These are phyloP conservation scores for Mesitornis unicolor DNA, from an alignment of 2,113 vertebrate genomes.

Conservation along the genomic window DNA sequence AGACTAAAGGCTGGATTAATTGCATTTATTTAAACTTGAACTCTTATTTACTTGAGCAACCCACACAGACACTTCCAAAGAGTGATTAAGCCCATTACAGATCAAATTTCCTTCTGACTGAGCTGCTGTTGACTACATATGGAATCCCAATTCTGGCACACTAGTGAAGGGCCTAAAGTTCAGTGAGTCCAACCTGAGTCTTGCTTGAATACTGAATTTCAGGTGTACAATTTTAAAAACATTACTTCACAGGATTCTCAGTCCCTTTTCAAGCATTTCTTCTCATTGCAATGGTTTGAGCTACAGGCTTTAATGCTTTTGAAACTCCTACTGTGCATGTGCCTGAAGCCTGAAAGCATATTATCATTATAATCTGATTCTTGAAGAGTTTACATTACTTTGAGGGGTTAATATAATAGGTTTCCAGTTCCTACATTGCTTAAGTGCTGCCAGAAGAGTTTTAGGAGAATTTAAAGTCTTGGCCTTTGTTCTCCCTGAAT, in stretches of 20 bases:
- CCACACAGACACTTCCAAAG: neutral
- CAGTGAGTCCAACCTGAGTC: neutral
- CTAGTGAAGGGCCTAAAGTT: neutral
- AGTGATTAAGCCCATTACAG: neutral
- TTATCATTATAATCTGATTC: neutral
- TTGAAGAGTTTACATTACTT: neutral
- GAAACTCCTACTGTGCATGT: neutral
- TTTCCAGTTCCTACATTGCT: neutral
- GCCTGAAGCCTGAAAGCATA: neutral
- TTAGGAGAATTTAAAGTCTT: neutral
- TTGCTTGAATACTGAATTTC: neutral
- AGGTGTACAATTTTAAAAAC: neutral
- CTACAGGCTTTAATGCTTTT: neutral
- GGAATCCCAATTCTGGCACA: neutral
- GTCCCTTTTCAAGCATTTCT: neutral
- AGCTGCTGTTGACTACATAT: neutral
- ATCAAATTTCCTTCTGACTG: neutral
- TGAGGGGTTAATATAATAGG: neutral
- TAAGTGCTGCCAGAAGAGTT: neutral
- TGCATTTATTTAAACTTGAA: neutral
- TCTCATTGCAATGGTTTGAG: neutral
- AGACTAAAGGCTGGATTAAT: neutral
- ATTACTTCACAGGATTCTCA: neutral
- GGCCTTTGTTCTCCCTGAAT: neutral
- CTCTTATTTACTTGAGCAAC: neutral